phyloP scores from a whole-genome alignment of 2,797 vertebrate species.

The Pristis pectinata region DNA sequence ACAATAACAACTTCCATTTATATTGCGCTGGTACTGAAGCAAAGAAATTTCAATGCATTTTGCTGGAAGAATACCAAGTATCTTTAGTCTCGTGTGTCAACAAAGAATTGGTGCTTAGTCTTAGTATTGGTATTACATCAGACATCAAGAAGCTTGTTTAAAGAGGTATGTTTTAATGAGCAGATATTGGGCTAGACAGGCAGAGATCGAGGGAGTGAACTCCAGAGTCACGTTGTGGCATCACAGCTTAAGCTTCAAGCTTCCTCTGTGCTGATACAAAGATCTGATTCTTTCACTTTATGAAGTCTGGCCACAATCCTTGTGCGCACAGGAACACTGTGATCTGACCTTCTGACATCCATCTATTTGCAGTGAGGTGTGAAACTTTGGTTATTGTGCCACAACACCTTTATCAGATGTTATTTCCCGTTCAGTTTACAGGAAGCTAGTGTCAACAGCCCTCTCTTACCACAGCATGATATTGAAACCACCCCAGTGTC shows the following conservation, averaged over 20 bases:
- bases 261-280: background rate
- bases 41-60: no score
- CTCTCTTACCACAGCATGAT: background rate
- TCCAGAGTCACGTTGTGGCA: background rate
- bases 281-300: background rate
- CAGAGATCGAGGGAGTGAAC: no score
- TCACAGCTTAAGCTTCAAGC: background rate
- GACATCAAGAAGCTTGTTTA: no score
- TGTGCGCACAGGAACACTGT: background rate
- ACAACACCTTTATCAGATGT: background rate
- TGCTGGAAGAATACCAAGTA: no score
- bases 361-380: background rate
- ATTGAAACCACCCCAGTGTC: background rate
- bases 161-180: no score
- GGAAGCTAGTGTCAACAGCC: background rate
- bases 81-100: no score
- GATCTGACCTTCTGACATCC: no score
- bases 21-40: no score
- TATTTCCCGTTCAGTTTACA: background rate
- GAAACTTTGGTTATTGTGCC: background rate
- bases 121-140: no score
- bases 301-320: background rate
- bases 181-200: no score
- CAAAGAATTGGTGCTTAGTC: no score
- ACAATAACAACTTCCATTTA: no score